Conservation (phyloP, 2,113 vertebrate genomes). For the Syngnathus typhle region DNA sequence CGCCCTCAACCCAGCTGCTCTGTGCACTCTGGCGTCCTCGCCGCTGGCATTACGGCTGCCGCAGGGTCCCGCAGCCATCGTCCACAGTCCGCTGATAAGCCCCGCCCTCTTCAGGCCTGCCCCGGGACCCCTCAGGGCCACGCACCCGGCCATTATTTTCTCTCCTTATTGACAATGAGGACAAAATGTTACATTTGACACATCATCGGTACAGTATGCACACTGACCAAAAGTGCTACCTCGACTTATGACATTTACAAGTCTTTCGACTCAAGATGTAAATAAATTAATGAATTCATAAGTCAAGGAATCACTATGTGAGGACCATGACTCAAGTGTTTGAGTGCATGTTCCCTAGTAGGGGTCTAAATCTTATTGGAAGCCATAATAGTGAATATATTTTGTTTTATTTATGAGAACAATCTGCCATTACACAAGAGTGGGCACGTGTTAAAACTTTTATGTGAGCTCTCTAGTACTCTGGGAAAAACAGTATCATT, state of each 20-base stretch:
- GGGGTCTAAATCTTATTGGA: conserved; percentile 47
- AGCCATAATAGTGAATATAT: conserved; percentile 49
- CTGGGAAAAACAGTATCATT: conserved; percentile 21
- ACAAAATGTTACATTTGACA: conserved; percentile 17
- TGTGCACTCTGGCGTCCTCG: conserved; percentile 78
- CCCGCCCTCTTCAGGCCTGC: conserved; percentile 86
- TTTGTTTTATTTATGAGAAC: conserved; percentile 50
- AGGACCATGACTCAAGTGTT: conserved; percentile 42
- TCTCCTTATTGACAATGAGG: conserved; percentile 77
- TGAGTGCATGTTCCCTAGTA: conserved; percentile 41
- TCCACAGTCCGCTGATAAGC: conserved; percentile 83
- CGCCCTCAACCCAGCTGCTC: conserved; percentile 73
- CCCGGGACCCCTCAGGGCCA: conserved; percentile 75
- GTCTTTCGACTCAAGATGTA: no score
- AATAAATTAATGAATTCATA: not conserved
- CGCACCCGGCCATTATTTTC: conserved; percentile 83
- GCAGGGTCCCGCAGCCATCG: conserved; percentile 71
- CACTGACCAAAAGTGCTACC: conserved; percentile 5
- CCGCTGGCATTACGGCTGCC: conserved; percentile 78
- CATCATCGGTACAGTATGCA: conserved; percentile 28
- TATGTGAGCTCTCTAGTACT: conserved; percentile 37
- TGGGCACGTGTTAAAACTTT: conserved; percentile 44
- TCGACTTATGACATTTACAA: not conserved
- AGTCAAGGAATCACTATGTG: not conserved
- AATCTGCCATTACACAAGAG: conserved; percentile 31